Base-by-base conservation (phyloP, 1,140 invertebrate species). In the Dendroctonus valens region DNA sequence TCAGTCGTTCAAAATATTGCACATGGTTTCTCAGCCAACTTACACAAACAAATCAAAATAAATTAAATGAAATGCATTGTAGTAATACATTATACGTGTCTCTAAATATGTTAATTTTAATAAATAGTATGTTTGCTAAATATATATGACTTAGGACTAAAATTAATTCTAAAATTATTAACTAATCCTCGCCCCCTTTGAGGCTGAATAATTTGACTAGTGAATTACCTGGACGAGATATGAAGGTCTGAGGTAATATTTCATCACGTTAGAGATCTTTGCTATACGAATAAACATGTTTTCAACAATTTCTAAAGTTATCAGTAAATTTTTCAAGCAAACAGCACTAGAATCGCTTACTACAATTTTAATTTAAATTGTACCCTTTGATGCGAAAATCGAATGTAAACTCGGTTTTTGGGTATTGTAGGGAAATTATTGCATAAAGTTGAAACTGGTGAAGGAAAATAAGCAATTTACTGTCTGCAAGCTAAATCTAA, bases 161-260 rank as follows among this genome's bases (percentile, higher is more conserved):
- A 67, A 70, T 67, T 75, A 75, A 73, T 70, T 70, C 75, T 76
- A 76, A n/a, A 72, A 64, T 68, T 74, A 75, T 76, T 76, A 73
- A 75, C 73, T 76, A 76, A 73, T 74, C 55, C 69, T 69, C 69
- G 63, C 40, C 11, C 48, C 69, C 68, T n/a, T n/a, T 53, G 26
- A 57, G 73, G 71, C 69, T 70, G 69, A 72, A 77, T 79, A 79
- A 79, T 79, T 79, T 79, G 77, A 79, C 77, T 79, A 79, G 66
- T 67, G 75, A 76, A 72, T 73, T 72, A 74, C 73, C 71, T 71
- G 74, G 74, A 73, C 70, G 72, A 72, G 72, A 70, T 39, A 42
- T 54, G 54, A 65, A 57, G 51, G 40, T 40, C n/a, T 51, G 44
- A 58, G 41, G 12, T 48, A 9, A 39, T 40, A 40, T 60, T 60